Evolutionary conservation across 2,797 vertebrate species (phyloP), one percentile per base, ranked within the genome.

Genomic region (Siniperca obscura): DNA sequence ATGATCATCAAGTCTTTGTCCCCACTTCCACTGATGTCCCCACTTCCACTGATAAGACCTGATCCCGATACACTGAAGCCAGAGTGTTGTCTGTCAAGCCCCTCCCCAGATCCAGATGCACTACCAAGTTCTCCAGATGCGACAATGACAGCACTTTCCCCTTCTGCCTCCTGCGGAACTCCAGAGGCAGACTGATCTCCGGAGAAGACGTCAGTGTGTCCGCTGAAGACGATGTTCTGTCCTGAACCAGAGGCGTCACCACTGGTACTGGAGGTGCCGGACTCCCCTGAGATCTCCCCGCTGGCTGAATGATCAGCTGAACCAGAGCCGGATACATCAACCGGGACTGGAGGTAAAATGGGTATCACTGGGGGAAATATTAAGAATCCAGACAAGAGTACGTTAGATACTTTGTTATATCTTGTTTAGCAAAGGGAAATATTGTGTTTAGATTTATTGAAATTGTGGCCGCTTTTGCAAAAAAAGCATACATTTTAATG

Each of bases 61-160:
- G 91, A 93, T 66, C 89, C 93, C 0, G 89, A 90, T 14, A 44
- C 94, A 72, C 94, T 93, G 76, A 94, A 88, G 46, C 96, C 96
- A 0, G 87, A 89, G 36, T 78, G 85, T 67, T 68, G 48, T 62
- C 80, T 38, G 25, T 85, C 76, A 6, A 59, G 46, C n/a, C 60
- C 76, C 1, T 82, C 72, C 56, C 80, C 88, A 46, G 88, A 92
- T 84, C 36, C 36, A 36, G 93, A 94, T 40, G 56, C 74, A 56
- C 86, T 90, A 0, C 78, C 83, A 0, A 8, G 11, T 21, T 81
- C 90, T 79, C 84, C 91, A 27, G 88, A 85, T 44, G 82, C 30
- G 68, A 89, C 71, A n/a, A 81, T 79, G 40, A 81, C 14, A 8
- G 78, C 66, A 65, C 87, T 92, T 46, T 84, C 91, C 8, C 91